These are phyloP conservation scores for Leptopilina boulardi DNA, from an alignment of 1,140 invertebrate species.

Conservation along the genomic window DNA sequence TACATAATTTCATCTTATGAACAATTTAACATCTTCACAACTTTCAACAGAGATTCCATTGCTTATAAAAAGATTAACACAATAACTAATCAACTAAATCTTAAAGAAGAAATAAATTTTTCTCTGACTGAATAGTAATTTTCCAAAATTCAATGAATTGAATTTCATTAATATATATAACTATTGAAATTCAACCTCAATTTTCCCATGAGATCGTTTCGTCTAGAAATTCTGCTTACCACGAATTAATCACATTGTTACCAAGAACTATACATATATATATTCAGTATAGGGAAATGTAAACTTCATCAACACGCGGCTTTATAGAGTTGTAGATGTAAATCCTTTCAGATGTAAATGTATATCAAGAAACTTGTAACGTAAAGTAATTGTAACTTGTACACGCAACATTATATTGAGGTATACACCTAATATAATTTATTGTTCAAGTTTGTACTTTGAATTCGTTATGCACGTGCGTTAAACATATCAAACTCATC, in stretches of 20 bases:
- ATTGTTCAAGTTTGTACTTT: neutral
- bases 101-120: too few species aligned
- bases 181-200: neutral
- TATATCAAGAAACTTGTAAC: slow-evolving; percentile 11
- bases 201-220: neutral
- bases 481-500: neutral
- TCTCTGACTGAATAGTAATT: too few species aligned
- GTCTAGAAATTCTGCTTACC: neutral
- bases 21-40: too few species aligned
- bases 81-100: too few species aligned
- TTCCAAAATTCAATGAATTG: neutral
- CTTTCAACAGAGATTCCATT: too few species aligned
- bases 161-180: neutral
- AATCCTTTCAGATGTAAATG: slow-evolving; percentile 17
- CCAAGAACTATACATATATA: neutral
- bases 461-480: neutral
- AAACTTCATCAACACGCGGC: neutral
- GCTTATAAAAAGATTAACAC: too few species aligned
- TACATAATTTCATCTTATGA: too few species aligned
- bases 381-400: neutral
- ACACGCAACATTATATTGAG: neutral
- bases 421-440: slow-evolving; percentile 4
- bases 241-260: neutral
- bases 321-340: neutral
- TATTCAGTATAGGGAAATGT: slow-evolving; percentile 9